Conservation (phyloP, 1,140 invertebrate genomes). For the Eufriesea mexicana region DNA sequence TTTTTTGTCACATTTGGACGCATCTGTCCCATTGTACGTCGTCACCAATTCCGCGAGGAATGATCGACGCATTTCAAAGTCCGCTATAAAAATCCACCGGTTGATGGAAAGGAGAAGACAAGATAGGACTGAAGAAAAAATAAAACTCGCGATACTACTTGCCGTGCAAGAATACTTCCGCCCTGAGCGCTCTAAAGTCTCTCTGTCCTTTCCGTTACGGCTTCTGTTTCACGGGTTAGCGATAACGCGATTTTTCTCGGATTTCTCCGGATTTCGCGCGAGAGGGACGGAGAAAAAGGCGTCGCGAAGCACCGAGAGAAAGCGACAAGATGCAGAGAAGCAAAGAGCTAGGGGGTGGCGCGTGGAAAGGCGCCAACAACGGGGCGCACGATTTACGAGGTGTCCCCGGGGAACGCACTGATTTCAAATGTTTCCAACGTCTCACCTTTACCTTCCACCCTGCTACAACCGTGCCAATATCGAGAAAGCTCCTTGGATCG, state of each 20-base stretch:
- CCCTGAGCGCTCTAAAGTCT: conserved; percentile 5
- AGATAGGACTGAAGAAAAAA: neutral
- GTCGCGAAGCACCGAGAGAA: conserved; percentile 3
- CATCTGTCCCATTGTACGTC: too few relatives aligned
- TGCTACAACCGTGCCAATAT: conserved; percentile 43
- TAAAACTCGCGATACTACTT: conserved; percentile 16
- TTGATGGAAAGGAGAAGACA: neutral
- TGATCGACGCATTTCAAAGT: conserved; percentile 4
- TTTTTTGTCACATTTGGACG: too few relatives aligned
- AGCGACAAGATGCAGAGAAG: conserved; percentile 12
- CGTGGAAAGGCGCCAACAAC: conserved; percentile 67
- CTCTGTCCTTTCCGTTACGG: neutral
- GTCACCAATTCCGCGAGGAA: conserved; percentile 6
- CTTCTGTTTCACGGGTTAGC: conserved; percentile 64
- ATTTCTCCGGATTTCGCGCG: conserved; percentile 58
- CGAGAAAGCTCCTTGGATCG: conserved; percentile 28
- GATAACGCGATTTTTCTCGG: conserved; percentile 66
- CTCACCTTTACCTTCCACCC: conserved; percentile 44
- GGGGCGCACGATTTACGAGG: conserved; percentile 66
- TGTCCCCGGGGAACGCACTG: conserved; percentile 66
- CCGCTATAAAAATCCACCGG: neutral
- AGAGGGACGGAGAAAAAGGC: neutral
- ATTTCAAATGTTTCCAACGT: conserved; percentile 64
- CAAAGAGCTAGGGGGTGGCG: conserved; percentile 12
- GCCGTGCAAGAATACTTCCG: neutral